Evolutionary conservation across 92 coral and sea anemone species (phyloP).

Genomic region (Hydrozoanthus gracilis): DNA sequence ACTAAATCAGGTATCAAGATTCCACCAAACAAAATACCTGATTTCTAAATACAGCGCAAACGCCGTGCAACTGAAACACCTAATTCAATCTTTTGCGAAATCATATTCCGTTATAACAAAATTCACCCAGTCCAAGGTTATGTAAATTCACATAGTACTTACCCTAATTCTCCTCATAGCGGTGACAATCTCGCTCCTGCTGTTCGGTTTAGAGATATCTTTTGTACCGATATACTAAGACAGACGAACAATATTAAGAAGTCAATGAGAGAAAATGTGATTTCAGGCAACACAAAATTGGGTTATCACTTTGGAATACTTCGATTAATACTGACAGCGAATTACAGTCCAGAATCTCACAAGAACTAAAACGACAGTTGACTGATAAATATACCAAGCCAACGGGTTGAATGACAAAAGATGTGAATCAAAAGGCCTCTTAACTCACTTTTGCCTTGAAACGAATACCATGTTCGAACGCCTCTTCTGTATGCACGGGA

Average conservation of each 20-base stretch:
- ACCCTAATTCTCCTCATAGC: conserved; percentile 96
- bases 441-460: conserved; percentile 90
- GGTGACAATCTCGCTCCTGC: conserved; percentile 95
- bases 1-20: not conserved
- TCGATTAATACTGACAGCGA: no score
- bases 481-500: conserved; percentile 89
- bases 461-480: conserved; percentile 94
- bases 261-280: conserved; percentile 43
- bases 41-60: not conserved
- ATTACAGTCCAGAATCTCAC: conserved; percentile 10
- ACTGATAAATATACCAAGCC: not conserved
- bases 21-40: not conserved
- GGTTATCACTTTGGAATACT: no score
- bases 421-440: not conserved
- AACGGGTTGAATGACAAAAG: not conserved
- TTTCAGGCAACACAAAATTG: conserved; percentile 9
- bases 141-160: conserved; percentile 8
- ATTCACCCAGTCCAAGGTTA: not conserved
- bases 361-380: not conserved
- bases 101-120: conserved; percentile 15
- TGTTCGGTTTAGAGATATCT: conserved; percentile 87
- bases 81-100: conserved; percentile 13
- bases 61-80: not conserved
- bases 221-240: conserved; percentile 91
- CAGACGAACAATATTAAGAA: conserved; percentile 12